Conservation (phyloP, 2,888 invertebrate species). For the Agriopis aurantiaria region DNA sequence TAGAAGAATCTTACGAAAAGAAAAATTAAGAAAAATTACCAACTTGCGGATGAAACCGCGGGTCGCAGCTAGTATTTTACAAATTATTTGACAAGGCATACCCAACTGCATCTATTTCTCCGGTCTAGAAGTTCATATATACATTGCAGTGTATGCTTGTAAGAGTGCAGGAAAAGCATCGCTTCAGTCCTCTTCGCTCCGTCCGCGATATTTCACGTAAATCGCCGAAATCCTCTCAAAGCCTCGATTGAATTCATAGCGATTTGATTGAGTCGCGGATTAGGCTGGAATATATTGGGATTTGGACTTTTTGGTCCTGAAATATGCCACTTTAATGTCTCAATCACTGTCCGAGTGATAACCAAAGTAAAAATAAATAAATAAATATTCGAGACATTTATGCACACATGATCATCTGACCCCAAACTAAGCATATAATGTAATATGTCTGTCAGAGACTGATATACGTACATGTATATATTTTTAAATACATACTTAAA, state of each 20-base stretch:
- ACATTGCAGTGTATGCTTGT: slow-evolving; percentile 14
- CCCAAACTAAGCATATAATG: no score
- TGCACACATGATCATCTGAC: no score
- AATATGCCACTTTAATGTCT: slow-evolving; percentile 10
- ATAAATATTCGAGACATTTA: no score
- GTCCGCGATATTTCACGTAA: slow-evolving; percentile 57
- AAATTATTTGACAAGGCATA: not conserved
- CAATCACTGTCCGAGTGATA: not conserved
- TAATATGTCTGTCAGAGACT: no score
- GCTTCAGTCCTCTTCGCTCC: slow-evolving; percentile 38
- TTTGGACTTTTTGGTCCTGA: slow-evolving; percentile 11
- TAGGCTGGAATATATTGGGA: slow-evolving; percentile 25
- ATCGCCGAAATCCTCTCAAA: slow-evolving; percentile 61
- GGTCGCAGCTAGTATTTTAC: no score
- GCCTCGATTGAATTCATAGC: slow-evolving; percentile 57
- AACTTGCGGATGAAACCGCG: no score
- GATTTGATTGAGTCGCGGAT: slow-evolving; percentile 39
- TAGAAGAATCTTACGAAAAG: no score
- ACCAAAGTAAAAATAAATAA: no score
- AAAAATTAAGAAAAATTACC: no score
- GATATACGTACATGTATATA: no score
- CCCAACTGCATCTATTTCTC: slow-evolving; percentile 16
- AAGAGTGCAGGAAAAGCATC: slow-evolving; percentile 32
- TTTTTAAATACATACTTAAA: no score
- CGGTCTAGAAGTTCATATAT: slow-evolving; percentile 27